A percentile compares a stretch with the other conserved stretches of the same genome.
Evolutionary conservation across 1,140 invertebrate genomes (phyloP).

Genomic region (Telenomus remus): DNA sequence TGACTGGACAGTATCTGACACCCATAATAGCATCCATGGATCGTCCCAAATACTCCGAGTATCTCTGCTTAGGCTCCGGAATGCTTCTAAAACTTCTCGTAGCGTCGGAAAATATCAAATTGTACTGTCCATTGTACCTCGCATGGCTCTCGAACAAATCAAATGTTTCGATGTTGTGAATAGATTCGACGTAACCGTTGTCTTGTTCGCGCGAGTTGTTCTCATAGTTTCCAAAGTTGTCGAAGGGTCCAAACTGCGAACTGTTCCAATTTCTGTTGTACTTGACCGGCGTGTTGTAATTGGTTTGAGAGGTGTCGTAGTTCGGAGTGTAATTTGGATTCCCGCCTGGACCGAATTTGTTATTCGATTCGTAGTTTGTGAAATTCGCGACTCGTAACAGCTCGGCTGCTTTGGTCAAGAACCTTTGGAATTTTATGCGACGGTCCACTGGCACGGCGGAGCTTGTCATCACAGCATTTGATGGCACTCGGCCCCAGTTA

Average conservation of each 20-base stretch:
- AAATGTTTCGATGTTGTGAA: slow-evolving; percentile 77
- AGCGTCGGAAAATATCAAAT: slow-evolving; percentile 84
- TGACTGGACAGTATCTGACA: slow-evolving; percentile 87
- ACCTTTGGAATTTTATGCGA: slow-evolving; percentile 77
- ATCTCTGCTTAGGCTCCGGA: slow-evolving; percentile 79
- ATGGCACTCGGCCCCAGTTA: slow-evolving; percentile 90
- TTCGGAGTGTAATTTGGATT: slow-evolving; percentile 8
- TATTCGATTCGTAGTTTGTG: slow-evolving; percentile 17
- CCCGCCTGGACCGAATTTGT: background rate
- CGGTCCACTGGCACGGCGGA: slow-evolving; percentile 82
- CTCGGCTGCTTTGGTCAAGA: slow-evolving; percentile 76
- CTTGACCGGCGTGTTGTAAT: slow-evolving; percentile 20
- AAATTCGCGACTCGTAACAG: slow-evolving; percentile 67
- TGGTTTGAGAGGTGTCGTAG: slow-evolving; percentile 34
- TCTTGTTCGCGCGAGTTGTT: slow-evolving; percentile 13
- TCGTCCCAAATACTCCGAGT: slow-evolving; percentile 78
- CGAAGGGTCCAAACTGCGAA: background rate
- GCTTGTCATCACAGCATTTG: slow-evolving; percentile 90
- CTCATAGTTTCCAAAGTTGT: background rate
- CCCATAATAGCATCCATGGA: slow-evolving; percentile 82
- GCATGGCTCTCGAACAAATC: slow-evolving; percentile 83
- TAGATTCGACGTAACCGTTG: slow-evolving; percentile 32
- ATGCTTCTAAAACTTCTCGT: slow-evolving; percentile 80
- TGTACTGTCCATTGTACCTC: slow-evolving; percentile 80
- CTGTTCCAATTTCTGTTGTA: slow-evolving; percentile 55